These are phyloP conservation scores for Byasa hedistus DNA, from an alignment of 2,888 invertebrate genomes.

Conservation along the genomic window DNA sequence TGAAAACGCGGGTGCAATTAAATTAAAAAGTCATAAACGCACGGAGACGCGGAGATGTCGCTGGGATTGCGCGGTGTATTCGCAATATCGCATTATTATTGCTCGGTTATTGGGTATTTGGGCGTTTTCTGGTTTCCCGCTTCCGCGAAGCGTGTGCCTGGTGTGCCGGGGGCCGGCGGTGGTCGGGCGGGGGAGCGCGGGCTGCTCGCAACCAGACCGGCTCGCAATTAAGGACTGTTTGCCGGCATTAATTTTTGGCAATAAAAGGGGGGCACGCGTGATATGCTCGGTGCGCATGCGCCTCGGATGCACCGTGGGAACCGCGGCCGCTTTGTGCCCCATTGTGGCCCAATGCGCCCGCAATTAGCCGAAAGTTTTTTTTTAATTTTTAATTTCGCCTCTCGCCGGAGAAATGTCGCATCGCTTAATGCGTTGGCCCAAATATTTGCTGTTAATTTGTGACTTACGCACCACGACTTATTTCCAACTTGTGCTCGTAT, in stretches of 20 bases:
- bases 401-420: constrained; percentile 69
- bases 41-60: constrained; percentile 38
- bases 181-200: too few species aligned
- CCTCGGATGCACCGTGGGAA: constrained; percentile 73
- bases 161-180: too few species aligned
- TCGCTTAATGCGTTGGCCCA: constrained; percentile 65
- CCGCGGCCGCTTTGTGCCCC: constrained; percentile 66
- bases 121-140: constrained; percentile 55
- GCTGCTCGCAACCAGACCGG: constrained; percentile 62
- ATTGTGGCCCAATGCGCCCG: constrained; percentile 66
- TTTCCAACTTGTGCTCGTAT: constrained; percentile 42
- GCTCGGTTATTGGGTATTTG: constrained; percentile 63
- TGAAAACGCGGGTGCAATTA: constrained; percentile 55
- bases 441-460: constrained; percentile 70
- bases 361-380: constrained; percentile 71
- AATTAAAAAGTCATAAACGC: constrained; percentile 68
- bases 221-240: constrained; percentile 76
- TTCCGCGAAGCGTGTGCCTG: constrained; percentile 59
- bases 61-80: constrained; percentile 49
- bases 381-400: constrained; percentile 49
- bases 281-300: constrained; percentile 67
- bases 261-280: constrained; percentile 60
- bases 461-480: constrained; percentile 56
- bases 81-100: constrained; percentile 66
- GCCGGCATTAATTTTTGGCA: constrained; percentile 80